phyloP scores from a whole-genome alignment of 1,140 invertebrate genomes.

The Pectinophora gossypiella region DNA sequence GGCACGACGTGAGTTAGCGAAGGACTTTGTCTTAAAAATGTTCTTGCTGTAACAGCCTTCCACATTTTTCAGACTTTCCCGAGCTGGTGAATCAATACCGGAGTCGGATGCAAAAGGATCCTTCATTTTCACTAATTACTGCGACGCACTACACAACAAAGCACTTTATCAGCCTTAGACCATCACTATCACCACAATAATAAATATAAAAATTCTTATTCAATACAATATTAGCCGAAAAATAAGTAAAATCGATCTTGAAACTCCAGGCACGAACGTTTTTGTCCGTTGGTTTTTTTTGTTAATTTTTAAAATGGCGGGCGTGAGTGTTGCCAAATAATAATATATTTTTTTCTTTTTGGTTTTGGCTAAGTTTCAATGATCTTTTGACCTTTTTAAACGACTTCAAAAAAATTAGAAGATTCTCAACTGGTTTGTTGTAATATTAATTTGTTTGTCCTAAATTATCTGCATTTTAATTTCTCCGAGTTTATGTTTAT shows the following conservation, averaged over 20 bases:
- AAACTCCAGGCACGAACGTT: background rate
- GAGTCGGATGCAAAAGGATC: slow-evolving; percentile 61
- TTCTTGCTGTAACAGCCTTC: slow-evolving; percentile 65
- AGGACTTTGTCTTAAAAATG: slow-evolving; percentile 57
- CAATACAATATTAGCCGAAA: background rate
- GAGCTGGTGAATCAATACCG: slow-evolving; percentile 56
- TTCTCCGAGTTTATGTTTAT: no score
- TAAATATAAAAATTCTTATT: background rate
- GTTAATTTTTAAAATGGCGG: slow-evolving; percentile 3
- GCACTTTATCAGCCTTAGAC: background rate
- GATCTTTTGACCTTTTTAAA: no score
- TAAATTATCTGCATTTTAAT: no score
- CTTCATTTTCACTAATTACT: slow-evolving; percentile 40
- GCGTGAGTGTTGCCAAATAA: background rate
- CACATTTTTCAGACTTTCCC: slow-evolving; percentile 52
- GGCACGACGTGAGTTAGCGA: slow-evolving; percentile 63
- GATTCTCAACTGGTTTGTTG: no score
- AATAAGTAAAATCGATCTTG: background rate
- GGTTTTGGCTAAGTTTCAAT: no score
- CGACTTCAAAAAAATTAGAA: no score
- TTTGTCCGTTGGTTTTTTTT: slow-evolving; percentile 1
- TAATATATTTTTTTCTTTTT: no score
- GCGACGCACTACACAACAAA: background rate
- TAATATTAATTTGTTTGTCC: no score
- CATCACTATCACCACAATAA: background rate